Percentiles rank a stretch among this genome's conserved stretches.
Evolutionary conservation across 2,113 vertebrate genomes (phyloP).

Genomic region (Scolopax mira): DNA sequence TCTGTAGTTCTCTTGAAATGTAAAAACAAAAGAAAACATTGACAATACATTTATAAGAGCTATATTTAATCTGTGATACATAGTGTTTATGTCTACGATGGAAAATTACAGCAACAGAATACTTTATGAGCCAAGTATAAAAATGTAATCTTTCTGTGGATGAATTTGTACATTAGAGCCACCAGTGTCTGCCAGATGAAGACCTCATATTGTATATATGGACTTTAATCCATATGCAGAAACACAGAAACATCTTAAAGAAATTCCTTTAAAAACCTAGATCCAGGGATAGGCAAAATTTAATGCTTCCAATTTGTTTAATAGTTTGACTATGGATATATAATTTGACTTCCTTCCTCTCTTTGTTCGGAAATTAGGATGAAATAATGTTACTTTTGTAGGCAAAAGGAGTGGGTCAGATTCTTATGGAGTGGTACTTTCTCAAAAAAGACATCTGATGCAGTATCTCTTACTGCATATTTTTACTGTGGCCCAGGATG

Average conservation of each 20-base stretch:
- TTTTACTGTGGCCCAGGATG: background rate
- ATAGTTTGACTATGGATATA: background rate
- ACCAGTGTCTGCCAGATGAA: background rate
- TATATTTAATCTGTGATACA: background rate
- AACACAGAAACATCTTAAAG: background rate
- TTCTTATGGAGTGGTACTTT: background rate
- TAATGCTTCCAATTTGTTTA: background rate
- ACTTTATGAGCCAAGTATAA: background rate
- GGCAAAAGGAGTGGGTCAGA: background rate
- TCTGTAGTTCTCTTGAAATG: background rate
- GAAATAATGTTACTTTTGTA: background rate
- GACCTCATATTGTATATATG: background rate
- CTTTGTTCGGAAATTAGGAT: background rate
- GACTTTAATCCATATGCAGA: background rate
- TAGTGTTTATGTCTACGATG: background rate
- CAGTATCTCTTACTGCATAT: background rate
- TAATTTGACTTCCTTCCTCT: background rate
- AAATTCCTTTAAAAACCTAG: background rate
- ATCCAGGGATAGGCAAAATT: background rate
- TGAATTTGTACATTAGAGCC: background rate
- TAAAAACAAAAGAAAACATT: background rate
- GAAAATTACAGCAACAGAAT: background rate
- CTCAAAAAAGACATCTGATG: background rate
- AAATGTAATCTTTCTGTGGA: background rate
- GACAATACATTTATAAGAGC: background rate